A percentile compares a stretch with the other conserved stretches of the same genome.
Evolutionary conservation across 2,888 invertebrate genomes (phyloP).

Genomic region (Synergus laeviventris): DNA sequence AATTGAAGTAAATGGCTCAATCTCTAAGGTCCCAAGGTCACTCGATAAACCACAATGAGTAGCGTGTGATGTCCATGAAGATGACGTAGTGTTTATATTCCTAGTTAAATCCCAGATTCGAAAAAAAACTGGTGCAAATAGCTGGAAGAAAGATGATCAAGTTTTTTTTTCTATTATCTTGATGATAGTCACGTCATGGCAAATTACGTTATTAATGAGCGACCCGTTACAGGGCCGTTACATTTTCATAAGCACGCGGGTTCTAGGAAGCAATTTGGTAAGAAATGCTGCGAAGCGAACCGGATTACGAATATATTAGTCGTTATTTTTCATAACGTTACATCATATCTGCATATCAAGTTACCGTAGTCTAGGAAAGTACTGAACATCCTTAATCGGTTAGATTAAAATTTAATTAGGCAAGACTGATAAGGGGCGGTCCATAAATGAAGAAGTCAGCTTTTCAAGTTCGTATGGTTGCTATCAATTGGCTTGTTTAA

Average conservation of each 20-base stretch:
- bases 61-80: neutral
- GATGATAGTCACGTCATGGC: constrained; percentile 49
- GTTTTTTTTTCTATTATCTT: constrained; percentile 8
- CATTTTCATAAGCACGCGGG: constrained; percentile 50
- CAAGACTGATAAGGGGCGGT: neutral
- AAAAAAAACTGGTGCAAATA: neutral
- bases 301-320: constrained; percentile 27
- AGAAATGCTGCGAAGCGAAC: constrained; percentile 14
- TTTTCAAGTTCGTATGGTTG: neutral
- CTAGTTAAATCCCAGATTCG: neutral
- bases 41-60: constrained; percentile 6
- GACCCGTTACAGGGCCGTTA: constrained; percentile 61
- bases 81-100: constrained; percentile 6
- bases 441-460: neutral
- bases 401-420: constrained; percentile 1
- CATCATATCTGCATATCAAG: constrained; percentile 26
- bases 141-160: neutral
- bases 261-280: constrained; percentile 39
- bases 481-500: too few species aligned
- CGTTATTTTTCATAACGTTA: constrained; percentile 26
- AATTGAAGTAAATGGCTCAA: constrained; percentile 26
- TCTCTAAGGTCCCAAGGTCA: constrained; percentile 18
- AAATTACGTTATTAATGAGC: constrained; percentile 55
- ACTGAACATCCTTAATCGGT: neutral
- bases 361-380: constrained; percentile 8